Conservation (phyloP, 2,797 vertebrate species). For the Melanotaenia parkinsoni region DNA sequence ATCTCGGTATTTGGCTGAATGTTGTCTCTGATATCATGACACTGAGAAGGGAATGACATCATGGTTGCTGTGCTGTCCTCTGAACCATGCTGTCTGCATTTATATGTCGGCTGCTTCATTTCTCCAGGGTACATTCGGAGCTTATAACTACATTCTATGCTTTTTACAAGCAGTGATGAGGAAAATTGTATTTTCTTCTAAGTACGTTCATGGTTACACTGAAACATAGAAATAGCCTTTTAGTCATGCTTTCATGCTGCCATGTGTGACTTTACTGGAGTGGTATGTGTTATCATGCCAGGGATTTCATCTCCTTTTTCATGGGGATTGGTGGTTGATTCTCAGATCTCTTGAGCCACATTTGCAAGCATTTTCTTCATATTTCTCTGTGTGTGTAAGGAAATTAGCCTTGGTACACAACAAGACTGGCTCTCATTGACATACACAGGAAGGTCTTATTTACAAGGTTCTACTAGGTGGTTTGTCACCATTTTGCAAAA, state of each 20-base stretch:
- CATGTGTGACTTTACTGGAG: conserved; percentile 38
- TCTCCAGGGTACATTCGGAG: not conserved
- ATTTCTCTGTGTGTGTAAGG: conserved; percentile 31
- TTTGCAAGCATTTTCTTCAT: conserved; percentile 28
- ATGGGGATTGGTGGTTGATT: conserved; percentile 51
- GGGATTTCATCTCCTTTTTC: conserved; percentile 48
- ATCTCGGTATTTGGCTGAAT: conserved; percentile 66
- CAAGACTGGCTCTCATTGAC: conserved; percentile 3
- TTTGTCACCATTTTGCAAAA: conserved; percentile 24
- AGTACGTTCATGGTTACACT: not conserved
- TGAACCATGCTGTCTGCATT: conserved; percentile 20
- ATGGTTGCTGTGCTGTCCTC: conserved; percentile 30
- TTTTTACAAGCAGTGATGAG: not conserved
- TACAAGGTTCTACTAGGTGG: conserved; percentile 20
- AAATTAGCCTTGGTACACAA: conserved; percentile 17
- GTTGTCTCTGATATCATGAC: conserved; percentile 61
- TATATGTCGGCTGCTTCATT: conserved; percentile 17
- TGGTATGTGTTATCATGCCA: conserved; percentile 40
- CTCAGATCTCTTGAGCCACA: conserved; percentile 54
- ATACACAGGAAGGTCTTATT: not conserved
- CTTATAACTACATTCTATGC: not conserved
- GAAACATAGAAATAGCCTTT: conserved; percentile 27
- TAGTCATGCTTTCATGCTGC: conserved; percentile 13
- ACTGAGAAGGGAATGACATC: conserved; percentile 62
- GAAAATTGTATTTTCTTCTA: not conserved